Conservation (phyloP, 2,113 vertebrate genomes). For the Passer montanus region DNA sequence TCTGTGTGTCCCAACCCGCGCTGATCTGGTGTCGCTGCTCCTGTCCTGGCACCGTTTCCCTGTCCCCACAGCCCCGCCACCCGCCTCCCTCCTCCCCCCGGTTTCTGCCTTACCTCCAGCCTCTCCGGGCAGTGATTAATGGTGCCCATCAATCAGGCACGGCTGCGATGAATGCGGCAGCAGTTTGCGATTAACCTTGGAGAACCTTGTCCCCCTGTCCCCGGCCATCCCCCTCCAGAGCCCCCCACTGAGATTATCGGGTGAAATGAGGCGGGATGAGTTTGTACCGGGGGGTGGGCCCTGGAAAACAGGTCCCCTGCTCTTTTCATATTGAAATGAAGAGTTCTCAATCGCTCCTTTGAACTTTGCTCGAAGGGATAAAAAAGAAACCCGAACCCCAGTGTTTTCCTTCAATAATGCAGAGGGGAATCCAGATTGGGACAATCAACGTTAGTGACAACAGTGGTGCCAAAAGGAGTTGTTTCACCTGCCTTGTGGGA, state of each 20-base stretch:
- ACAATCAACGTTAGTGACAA: background rate
- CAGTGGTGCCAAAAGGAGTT: background rate
- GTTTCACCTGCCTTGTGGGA: background rate
- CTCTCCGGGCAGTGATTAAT: constrained; percentile 57
- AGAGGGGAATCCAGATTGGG: background rate
- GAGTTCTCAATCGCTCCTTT: constrained; percentile 2
- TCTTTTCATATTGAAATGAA: constrained; percentile 63
- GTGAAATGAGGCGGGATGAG: constrained; percentile 30
- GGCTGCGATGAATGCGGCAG: background rate
- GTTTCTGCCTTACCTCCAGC: background rate
- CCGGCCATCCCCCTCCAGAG: background rate
- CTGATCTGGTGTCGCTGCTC: background rate
- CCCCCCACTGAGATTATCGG: constrained; percentile 47
- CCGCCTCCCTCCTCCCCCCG: background rate
- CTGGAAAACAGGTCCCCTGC: background rate
- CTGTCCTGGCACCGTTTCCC: background rate
- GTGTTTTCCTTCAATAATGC: background rate
- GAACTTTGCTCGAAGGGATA: background rate
- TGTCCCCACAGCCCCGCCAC: background rate
- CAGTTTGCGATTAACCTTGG: constrained; percentile 64
- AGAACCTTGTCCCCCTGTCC: background rate
- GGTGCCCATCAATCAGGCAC: constrained; percentile 65
- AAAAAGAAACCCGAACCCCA: background rate
- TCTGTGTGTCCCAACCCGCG: background rate
- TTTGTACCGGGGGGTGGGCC: background rate